A percentile compares a stretch with the other conserved stretches of the same genome.
Conservation (phyloP, 2,113 vertebrate genomes). For the Tapirus terrestris region DNA sequence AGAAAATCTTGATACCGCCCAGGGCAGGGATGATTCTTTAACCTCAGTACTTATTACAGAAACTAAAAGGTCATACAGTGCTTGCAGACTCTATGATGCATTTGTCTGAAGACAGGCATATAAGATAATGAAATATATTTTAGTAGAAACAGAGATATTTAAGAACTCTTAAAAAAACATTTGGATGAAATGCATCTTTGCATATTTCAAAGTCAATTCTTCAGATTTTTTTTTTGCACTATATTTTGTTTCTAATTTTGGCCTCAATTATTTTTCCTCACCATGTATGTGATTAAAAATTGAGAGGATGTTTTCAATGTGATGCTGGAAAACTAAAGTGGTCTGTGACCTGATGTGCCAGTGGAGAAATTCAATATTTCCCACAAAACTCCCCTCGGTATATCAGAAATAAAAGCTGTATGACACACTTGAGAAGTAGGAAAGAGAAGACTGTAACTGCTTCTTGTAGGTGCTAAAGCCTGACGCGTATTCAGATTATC, state of each 20-base stretch:
- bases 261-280: background rate
- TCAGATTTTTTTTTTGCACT: background rate
- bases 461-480: background rate
- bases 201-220: slow-evolving; percentile 29
- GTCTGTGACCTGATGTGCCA: background rate
- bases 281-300: background rate
- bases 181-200: background rate
- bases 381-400: background rate
- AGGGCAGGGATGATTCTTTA: background rate
- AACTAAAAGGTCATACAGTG: background rate
- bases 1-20: background rate
- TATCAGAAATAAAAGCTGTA: slow-evolving; percentile 5
- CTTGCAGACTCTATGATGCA: background rate
- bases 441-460: background rate
- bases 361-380: background rate
- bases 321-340: background rate
- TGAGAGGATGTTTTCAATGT: background rate
- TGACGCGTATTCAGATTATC: background rate
- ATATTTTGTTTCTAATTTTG: background rate
- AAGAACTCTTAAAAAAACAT: background rate
- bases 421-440: background rate
- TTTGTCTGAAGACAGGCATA: background rate
- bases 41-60: background rate
- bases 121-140: slow-evolving; percentile 10
- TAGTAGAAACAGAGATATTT: background rate